A percentile compares a stretch with the other conserved stretches of the same genome.
These are phyloP conservation scores for Indicator indicator DNA, from an alignment of 2,113 vertebrate genomes.

Conservation along the genomic window DNA sequence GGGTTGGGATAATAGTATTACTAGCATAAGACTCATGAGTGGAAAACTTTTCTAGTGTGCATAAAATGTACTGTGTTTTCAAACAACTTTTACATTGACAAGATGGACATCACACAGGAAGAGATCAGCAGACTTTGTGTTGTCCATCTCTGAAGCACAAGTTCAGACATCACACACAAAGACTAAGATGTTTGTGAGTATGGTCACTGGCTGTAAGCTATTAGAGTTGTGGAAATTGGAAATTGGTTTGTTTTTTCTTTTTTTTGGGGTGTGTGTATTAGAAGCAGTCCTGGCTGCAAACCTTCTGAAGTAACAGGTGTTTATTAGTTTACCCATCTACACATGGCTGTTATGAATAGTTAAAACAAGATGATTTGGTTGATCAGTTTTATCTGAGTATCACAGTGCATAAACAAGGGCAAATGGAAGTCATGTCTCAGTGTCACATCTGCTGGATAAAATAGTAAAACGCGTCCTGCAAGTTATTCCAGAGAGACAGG, in stretches of 20 bases:
- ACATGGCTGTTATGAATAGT: background rate
- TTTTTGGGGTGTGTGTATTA: background rate
- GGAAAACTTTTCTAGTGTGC: background rate
- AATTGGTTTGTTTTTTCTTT: background rate
- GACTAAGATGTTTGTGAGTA: background rate
- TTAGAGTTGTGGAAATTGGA: background rate
- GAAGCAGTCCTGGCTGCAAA: background rate
- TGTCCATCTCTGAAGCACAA: background rate
- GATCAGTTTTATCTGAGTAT: background rate
- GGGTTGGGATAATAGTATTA: background rate
- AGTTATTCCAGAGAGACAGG: constrained; percentile 4
- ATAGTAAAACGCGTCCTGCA: background rate
- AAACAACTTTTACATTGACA: background rate
- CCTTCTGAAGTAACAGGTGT: background rate
- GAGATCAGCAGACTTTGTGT: background rate
- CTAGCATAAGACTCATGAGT: background rate
- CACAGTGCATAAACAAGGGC: background rate
- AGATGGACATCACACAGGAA: background rate
- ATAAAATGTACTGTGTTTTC: background rate
- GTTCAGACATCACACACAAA: background rate
- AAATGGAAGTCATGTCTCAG: background rate
- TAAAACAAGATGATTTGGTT: background rate
- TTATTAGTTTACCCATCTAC: background rate
- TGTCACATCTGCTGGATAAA: background rate
- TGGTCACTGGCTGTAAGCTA: background rate